Evolutionary conservation across 2,888 invertebrate genomes (phyloP).

Genomic region (Monochamus alternatus): DNA sequence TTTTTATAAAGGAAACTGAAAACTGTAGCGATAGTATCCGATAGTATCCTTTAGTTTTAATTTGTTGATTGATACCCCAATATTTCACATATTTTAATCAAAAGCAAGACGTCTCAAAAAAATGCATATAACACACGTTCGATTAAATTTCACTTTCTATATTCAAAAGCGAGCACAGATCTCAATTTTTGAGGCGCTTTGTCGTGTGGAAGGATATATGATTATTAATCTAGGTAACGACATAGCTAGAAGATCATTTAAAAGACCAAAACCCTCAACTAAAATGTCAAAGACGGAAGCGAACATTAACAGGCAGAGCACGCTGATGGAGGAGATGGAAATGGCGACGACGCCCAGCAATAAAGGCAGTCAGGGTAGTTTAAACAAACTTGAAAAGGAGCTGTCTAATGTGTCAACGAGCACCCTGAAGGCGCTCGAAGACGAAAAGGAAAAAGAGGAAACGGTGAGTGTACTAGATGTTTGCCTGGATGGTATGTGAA

Average conservation of each 20-base stretch:
- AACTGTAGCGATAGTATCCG: no score
- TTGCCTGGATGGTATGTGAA: slow-evolving; percentile 20
- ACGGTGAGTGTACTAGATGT: slow-evolving; percentile 47
- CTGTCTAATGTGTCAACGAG: slow-evolving; percentile 63
- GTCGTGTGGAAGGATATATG: slow-evolving; percentile 30
- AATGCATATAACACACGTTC: background rate
- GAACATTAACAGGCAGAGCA: slow-evolving; percentile 66
- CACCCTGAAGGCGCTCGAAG: slow-evolving; percentile 58
- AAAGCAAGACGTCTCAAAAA: slow-evolving; percentile 15
- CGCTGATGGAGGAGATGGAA: slow-evolving; percentile 68
- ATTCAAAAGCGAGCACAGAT: background rate
- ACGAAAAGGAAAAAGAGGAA: slow-evolving; percentile 48
- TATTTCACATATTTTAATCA: background rate
- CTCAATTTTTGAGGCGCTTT: slow-evolving; percentile 11
- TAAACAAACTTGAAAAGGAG: slow-evolving; percentile 68
- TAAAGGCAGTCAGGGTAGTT: slow-evolving; percentile 58
- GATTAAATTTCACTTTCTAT: background rate
- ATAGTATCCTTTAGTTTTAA: no score
- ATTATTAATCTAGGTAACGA: slow-evolving; percentile 73
- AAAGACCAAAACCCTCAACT: slow-evolving; percentile 67
- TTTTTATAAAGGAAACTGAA: no score
- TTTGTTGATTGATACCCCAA: no score
- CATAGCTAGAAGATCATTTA: slow-evolving; percentile 85
- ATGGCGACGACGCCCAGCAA: slow-evolving; percentile 52
- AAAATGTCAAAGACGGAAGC: slow-evolving; percentile 70